Percentiles rank a stretch among this genome's conserved stretches.
Conservation (phyloP, 2,888 invertebrate genomes). For the Drosophila kambysellisi region DNA sequence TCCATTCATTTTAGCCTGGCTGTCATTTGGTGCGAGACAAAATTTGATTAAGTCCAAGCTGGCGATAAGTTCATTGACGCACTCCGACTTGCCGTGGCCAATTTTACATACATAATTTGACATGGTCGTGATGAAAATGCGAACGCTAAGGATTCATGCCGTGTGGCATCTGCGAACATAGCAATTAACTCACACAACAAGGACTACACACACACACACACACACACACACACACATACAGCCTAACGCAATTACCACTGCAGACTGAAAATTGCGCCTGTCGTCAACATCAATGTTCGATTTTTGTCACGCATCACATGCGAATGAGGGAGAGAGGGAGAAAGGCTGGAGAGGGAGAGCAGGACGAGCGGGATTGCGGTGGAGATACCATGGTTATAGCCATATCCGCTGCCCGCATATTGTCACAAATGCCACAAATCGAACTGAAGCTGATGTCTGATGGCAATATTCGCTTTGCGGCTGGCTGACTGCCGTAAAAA, state of each 20-base stretch:
- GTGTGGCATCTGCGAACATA: conserved; percentile 50
- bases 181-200: conserved; percentile 57
- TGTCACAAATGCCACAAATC: conserved; percentile 67
- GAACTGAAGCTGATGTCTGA: conserved; percentile 42
- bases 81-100: conserved; percentile 32
- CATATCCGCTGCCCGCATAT: conserved; percentile 31
- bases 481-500: conserved; percentile 28
- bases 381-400: conserved; percentile 12
- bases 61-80: conserved; percentile 74
- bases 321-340: not conserved
- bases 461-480: conserved; percentile 35
- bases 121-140: conserved; percentile 41
- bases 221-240: conserved; percentile 10
- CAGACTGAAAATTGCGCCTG: conserved; percentile 62
- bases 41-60: conserved; percentile 77
- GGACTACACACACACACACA: conserved; percentile 6
- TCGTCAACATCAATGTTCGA: conserved; percentile 62
- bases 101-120: conserved; percentile 62
- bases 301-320: conserved; percentile 65
- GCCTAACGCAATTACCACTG: conserved; percentile 71
- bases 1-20: conserved; percentile 32
- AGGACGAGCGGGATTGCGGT: conserved; percentile 13
- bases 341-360: not conserved
- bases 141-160: conserved; percentile 17
- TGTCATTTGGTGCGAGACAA: conserved; percentile 49